Conservation (phyloP, 2,797 vertebrate species). For the Sebastes melanostomus region DNA sequence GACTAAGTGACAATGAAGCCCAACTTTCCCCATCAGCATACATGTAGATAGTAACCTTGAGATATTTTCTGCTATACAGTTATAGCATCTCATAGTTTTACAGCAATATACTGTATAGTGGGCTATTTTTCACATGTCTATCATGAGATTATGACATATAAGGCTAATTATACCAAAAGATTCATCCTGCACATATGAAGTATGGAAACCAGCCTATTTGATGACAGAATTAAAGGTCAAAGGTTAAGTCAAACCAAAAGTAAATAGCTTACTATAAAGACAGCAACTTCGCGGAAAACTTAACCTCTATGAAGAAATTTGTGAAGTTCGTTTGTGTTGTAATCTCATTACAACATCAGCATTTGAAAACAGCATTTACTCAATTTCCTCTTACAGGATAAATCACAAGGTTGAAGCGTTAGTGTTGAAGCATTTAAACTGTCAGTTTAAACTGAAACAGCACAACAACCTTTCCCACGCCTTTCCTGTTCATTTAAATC, state of each 20-base stretch:
- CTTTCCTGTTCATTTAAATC: background rate
- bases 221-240: background rate
- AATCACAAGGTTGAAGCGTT: background rate
- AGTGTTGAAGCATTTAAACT: background rate
- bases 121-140: no score
- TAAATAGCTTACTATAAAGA: background rate
- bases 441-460: background rate
- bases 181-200: background rate
- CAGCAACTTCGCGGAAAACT: background rate
- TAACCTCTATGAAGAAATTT: background rate
- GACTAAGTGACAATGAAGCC: no score
- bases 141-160: no score
- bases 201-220: background rate
- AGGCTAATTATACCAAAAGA: no score
- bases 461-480: background rate
- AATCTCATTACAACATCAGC: background rate
- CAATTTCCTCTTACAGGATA: constrained; percentile 4
- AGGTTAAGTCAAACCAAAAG: background rate
- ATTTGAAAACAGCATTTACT: background rate
- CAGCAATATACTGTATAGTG: no score
- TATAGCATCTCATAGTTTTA: no score
- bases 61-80: no score
- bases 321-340: background rate
- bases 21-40: no score
- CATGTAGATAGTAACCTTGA: no score